Evolutionary conservation across 2,888 invertebrate genomes (phyloP), one percentile per base, ranked within the genome.

Genomic region (Iphiclides podalirius): DNA sequence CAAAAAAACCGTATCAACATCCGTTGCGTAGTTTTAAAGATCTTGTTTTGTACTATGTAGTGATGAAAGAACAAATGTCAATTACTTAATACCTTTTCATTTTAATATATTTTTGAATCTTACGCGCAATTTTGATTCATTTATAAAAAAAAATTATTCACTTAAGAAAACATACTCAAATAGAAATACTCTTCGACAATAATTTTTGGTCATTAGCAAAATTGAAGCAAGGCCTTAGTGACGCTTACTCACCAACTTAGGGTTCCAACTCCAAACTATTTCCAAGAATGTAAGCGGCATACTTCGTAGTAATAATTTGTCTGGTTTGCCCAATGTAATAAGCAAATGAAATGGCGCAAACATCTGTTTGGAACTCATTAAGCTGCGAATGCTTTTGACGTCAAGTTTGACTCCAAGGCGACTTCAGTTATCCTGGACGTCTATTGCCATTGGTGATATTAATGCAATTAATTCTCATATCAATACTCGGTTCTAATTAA

Each of bases 301-400:
- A 70, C 63, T 72, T 71, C 65, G 59, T 64, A 60, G 61, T 66
- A 72, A 75, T 75, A 72, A 73, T 75, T 76, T 72, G 75, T 74
- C 64, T 75, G 71, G 74, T 75, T 75, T 65, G 66, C 62, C 62
- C 66, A 67, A 70, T 70, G 66, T 64, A 67, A n/a, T 66, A 70
- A 70, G 67, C 68, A 74, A 74, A 77, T 74, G 71, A 72, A 76
- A 74, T 67, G 64, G 62, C 57, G 60, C 63, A 65, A 72, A 66
- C 70, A 70, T 71, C 70, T 59, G 62, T 62, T 56, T 55, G 58
- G 58, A 75, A 72, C 70, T 78, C 68, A 67, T 78, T 75, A 74
- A 68, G 68, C 59, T 64, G 66, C 63, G 69, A 56, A 49, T 68
- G 70, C 64, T 67, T 61, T 59, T 67, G 64, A 70, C 60, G 62